Conservation (phyloP, 2,113 vertebrate genomes). For the Sphaerodactylus townsendi region DNA sequence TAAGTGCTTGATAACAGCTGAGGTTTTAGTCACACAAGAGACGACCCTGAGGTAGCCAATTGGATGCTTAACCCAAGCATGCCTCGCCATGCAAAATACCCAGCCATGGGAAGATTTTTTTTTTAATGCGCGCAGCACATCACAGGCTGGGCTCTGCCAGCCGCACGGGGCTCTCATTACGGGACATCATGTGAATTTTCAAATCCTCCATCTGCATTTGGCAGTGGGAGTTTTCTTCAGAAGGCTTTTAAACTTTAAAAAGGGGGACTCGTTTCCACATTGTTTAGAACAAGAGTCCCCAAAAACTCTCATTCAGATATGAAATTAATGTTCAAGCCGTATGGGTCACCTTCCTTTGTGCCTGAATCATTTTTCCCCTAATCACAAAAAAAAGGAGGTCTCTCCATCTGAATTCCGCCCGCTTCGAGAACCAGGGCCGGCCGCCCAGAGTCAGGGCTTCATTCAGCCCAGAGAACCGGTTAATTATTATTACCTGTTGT, state of each 20-base stretch:
- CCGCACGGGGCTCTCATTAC: neutral
- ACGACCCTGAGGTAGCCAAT: conserved; percentile 3
- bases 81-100: conserved; percentile 1
- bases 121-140: neutral
- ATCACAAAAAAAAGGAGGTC: too few species aligned
- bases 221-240: neutral
- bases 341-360: neutral
- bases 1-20: conserved; percentile 14
- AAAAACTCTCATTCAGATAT: neutral
- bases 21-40: conserved; percentile 6
- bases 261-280: neutral
- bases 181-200: neutral
- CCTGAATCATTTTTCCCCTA: neutral
- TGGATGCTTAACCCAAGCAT: neutral
- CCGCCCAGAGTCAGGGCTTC: neutral
- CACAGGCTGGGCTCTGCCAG: neutral
- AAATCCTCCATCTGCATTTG: neutral
- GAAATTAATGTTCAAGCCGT: too few species aligned
- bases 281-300: neutral
- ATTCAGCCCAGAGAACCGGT: neutral
- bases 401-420: neutral
- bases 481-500: conserved; percentile 8
- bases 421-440: neutral
- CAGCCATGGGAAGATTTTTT: neutral
- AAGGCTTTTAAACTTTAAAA: neutral